Evolutionary conservation across 1,140 invertebrate species (phyloP), one percentile per base, ranked within the genome.

Genomic region (Drosophila ficusphila): DNA sequence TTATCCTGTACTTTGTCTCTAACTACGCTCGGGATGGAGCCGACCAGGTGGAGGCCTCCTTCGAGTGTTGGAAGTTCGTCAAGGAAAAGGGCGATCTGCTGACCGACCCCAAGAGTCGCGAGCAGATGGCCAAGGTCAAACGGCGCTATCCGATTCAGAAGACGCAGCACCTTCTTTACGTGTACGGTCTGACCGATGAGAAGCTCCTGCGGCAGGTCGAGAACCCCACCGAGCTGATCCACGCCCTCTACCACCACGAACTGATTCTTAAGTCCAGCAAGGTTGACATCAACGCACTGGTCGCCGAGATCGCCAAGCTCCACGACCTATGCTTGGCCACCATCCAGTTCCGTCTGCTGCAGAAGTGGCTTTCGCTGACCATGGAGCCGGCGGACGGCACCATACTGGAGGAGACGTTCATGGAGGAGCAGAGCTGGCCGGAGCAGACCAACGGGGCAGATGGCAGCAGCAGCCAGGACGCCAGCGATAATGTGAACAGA

Each of bases 41-140:
- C 8, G 93, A 94, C 83, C 93, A 94, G 89, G 93, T 94, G 5
- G 93, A 93, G 41, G 93, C 93, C 9, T 92, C 92, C 18, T 92
- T 93, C 49, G 91, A 94, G 56, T 94, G 93, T 65, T 94, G 93
- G 76, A 93, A 94, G 71, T 94, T 93, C 88, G 92, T 93, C 0
- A 58, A 74, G 18, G 52, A 81, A 47, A 61, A 90, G 19, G 93
- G 92, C 54, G 69, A 91, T n/a, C 92, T 92, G 83, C 90, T 92
- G 12, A 76, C 67, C 7, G 76, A 93, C 57, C 65, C 92, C 29
- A 93, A 90, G 90, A 92, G 18, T 90, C 91, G 79, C 29, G 81
- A 92, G 72, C 92, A 54, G 86, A 91, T 67, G 79, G 92, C 31
- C 56, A 92, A 74, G 91, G 93, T 94, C 70, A 93, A 92, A 83